Conservation (phyloP, 2,888 invertebrate genomes). For the Parelbella ahira region DNA sequence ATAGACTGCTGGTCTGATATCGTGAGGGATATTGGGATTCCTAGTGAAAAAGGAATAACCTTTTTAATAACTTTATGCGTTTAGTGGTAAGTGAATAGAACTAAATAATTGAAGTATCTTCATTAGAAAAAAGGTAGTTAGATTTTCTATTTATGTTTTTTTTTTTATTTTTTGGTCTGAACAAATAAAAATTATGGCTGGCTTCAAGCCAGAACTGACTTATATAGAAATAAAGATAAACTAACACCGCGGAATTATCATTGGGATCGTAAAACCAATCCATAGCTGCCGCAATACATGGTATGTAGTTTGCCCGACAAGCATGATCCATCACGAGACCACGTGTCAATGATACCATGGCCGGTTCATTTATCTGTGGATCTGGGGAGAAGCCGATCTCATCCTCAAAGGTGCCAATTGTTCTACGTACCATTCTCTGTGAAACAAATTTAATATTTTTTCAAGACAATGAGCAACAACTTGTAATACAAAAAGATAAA, state of each 20-base stretch:
- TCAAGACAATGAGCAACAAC: no score
- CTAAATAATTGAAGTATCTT: no score
- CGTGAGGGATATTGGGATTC: constrained; percentile 61
- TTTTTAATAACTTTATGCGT: no score
- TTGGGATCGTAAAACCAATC: constrained; percentile 64
- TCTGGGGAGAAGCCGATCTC: constrained; percentile 58
- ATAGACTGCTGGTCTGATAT: constrained; percentile 84
- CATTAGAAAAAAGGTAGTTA: no score
- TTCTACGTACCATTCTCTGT: constrained; percentile 62
- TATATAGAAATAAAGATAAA: constrained; percentile 25
- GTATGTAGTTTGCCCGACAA: constrained; percentile 56
- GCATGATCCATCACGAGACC: constrained; percentile 72
- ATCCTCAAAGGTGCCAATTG: constrained; percentile 47
- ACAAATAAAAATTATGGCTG: no score
- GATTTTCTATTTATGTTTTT: no score
- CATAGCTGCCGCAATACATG: constrained; percentile 66
- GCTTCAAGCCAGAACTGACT: no score
- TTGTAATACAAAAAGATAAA: no score
- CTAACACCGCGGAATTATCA: constrained; percentile 53
- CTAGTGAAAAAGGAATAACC: constrained; percentile 36
- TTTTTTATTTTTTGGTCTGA: no score
- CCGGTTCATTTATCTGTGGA: constrained; percentile 42
- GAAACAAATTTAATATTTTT: constrained; percentile 5
- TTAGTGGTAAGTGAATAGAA: no score
- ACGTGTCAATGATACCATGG: constrained; percentile 56